A percentile compares a stretch with the other conserved stretches of the same genome.
Conservation (phyloP, 2,888 invertebrate genomes). For the Hirtodrosophila duncani region DNA sequence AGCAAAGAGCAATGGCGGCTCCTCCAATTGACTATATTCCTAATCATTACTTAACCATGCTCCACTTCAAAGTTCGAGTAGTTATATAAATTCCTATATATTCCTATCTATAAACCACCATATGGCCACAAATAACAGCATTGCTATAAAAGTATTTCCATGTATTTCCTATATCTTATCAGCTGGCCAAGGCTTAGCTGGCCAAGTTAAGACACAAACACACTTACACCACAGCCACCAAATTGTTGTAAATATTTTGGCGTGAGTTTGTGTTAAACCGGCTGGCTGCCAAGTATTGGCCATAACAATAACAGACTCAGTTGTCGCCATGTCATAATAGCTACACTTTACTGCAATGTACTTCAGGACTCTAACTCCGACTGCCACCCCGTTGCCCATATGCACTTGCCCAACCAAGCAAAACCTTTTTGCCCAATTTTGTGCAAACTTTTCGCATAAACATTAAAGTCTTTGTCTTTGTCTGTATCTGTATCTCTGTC, state of each 20-base stretch:
- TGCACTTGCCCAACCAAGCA: conserved; percentile 6
- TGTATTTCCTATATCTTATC: conserved; percentile 41
- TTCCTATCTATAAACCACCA: conserved; percentile 52
- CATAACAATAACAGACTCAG: conserved; percentile 36
- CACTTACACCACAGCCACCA: too few species aligned
- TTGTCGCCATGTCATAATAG: conserved; percentile 36
- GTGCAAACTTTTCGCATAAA: conserved; percentile 71
- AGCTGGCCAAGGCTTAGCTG: conserved; percentile 32
- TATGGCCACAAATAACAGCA: conserved; percentile 48
- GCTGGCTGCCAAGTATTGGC: conserved; percentile 3
- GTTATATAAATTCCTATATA: conserved; percentile 16
- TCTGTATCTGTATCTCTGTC: too few species aligned
- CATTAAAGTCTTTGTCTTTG: conserved; percentile 66
- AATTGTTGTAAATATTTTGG: too few species aligned
- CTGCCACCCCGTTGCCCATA: too few species aligned
- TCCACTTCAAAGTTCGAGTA: conserved; percentile 27
- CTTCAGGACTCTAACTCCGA: neutral
- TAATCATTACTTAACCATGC: conserved; percentile 9
- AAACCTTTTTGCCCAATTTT: conserved; percentile 46
- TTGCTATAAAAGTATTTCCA: conserved; percentile 65
- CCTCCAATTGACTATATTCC: neutral
- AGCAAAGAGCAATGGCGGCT: too few species aligned
- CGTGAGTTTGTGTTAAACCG: too few species aligned
- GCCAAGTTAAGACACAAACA: conserved; percentile 4
- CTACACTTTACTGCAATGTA: conserved; percentile 44